A percentile compares a stretch with the other conserved stretches of the same genome.
These are phyloP conservation scores for Oreohelix idahoensis DNA, from an alignment of 1,140 invertebrate genomes.

Conservation along the genomic window DNA sequence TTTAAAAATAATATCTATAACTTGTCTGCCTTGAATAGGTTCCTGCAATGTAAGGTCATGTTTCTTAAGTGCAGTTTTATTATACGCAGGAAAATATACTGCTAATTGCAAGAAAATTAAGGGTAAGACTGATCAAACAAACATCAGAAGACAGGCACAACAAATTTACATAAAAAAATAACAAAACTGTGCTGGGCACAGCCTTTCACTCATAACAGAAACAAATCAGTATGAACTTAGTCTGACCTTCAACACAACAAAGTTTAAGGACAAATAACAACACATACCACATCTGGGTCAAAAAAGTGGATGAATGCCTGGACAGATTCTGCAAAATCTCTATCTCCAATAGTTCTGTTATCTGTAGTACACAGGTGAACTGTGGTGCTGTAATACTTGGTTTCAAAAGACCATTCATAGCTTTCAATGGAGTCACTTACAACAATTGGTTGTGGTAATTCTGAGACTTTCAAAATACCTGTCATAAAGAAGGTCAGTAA, in stretches of 20 bases:
- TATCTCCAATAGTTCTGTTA: constrained; percentile 72
- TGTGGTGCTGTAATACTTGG: constrained; percentile 80
- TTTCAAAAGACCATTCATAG: constrained; percentile 79
- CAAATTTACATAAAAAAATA: no score
- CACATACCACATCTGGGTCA: constrained; percentile 75
- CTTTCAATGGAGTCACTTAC: constrained; percentile 72
- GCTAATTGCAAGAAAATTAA: no score
- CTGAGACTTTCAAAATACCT: constrained; percentile 72
- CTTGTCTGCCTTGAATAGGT: no score
- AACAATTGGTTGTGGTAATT: constrained; percentile 66
- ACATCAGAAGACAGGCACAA: no score
- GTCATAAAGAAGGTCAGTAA: constrained; percentile 33
- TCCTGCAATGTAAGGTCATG: no score
- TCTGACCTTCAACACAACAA: background rate
- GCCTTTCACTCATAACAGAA: no score
- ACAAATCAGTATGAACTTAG: no score
- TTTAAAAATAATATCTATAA: no score
- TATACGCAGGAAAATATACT: no score
- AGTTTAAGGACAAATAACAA: background rate
- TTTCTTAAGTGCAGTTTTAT: no score
- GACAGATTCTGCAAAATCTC: constrained; percentile 74
- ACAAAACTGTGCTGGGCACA: no score
- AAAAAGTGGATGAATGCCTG: constrained; percentile 78
- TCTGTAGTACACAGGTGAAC: constrained; percentile 76
- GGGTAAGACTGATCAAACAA: no score